Evolutionary conservation across 2,888 invertebrate species (phyloP), one percentile per base, ranked within the genome.

Genomic region (Mesochorus sp.): DNA sequence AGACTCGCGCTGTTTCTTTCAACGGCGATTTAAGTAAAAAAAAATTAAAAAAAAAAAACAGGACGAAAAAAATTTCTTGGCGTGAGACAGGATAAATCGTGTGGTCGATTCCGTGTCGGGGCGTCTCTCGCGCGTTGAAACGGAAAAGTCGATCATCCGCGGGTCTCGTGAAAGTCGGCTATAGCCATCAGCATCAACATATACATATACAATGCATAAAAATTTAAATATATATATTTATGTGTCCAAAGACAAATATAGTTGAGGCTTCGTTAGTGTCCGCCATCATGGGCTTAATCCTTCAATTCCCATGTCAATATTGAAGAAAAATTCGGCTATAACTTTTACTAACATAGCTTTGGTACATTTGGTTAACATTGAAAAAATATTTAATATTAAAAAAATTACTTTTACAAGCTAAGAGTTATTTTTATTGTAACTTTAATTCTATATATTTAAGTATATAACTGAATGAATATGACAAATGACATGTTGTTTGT

Each of bases 61-160:
- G 12, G 2, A 6, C 10, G 14, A 26, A 37, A 59, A 49, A 57
- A 31, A 61, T 53, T 47, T 49, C 42, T 26, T 24, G 53, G 51
- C 76, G 59, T 53, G 76, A 72, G 76, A 66, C 66, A 28, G 39
- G 62, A 70, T 59, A 67, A 66, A 66, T 66, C 49, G 57, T 34
- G 62, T 53, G 55, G 51, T 28, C 34, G 59, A 66, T 72, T 67
- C 61, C 76, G 44, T 64, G 57, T 76, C 68, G 62, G 62, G 64
- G 57, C 64, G 70, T 75, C 61, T 55, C 70, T 70, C 57, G n/a
- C n/a, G 19, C 47, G 76, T 71, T 76, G 64, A 76, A 71, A 76
- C 76, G 76, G 71, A 71, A 71, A 76, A 71, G 66, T 72, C 66
- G 72, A 72, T 77, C 67, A 72, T 67, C 71, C n/a, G n/a, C n/a